A percentile compares a stretch with the other conserved stretches of the same genome.
Evolutionary conservation across 2,113 vertebrate species (phyloP).

Genomic region (Electrona antarctica): DNA sequence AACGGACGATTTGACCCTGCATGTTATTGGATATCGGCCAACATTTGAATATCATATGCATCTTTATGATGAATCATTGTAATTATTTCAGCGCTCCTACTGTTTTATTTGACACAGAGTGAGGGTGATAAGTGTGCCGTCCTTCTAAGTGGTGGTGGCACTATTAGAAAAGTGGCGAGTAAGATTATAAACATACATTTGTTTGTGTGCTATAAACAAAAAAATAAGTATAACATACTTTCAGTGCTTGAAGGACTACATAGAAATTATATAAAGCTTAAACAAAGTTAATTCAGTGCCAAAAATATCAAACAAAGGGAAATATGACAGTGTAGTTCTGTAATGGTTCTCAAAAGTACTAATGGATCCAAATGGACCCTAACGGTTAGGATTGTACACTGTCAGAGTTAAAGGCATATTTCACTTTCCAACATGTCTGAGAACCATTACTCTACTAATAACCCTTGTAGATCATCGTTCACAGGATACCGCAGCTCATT

Average conservation of each 20-base stretch:
- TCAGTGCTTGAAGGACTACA: constrained; percentile 61
- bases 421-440: too few relatives aligned
- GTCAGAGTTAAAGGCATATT: too few relatives aligned
- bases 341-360: too few relatives aligned
- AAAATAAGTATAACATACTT: constrained; percentile 7
- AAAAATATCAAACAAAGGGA: constrained; percentile 14
- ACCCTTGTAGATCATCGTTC: too few relatives aligned
- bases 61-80: not conserved
- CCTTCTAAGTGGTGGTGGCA: not conserved
- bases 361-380: too few relatives aligned
- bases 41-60: too few relatives aligned
- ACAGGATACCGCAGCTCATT: too few relatives aligned
- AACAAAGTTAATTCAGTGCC: constrained; percentile 56
- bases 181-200: constrained; percentile 20
- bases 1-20: too few relatives aligned
- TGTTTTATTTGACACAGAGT: not conserved
- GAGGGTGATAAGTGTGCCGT: not conserved
- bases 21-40: too few relatives aligned
- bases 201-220: constrained; percentile 58
- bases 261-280: constrained; percentile 40
- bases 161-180: not conserved
- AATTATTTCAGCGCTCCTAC: not conserved
- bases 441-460: too few relatives aligned
- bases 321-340: too few relatives aligned
- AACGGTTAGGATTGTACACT: too few relatives aligned